Evolutionary conservation across 2,888 invertebrate genomes (phyloP).

Genomic region (Pteria penguin): DNA sequence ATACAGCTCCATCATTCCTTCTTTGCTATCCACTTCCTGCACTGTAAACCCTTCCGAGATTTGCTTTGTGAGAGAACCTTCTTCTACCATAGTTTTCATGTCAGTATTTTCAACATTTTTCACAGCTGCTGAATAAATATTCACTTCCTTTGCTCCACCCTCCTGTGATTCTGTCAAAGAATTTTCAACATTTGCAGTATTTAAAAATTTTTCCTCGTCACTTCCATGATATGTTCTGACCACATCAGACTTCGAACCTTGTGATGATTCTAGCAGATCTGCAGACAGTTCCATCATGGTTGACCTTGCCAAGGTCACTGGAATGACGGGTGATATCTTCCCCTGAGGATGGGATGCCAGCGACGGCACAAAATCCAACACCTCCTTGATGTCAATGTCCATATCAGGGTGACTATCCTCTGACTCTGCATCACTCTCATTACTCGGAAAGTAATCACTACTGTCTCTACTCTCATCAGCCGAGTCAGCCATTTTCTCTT

Average conservation of each 20-base stretch:
- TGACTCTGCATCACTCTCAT: slow-evolving; percentile 4
- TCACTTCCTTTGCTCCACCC: neutral
- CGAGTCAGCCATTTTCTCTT: slow-evolving; percentile 1
- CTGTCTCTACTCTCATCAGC: slow-evolving; percentile 4
- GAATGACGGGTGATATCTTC: neutral
- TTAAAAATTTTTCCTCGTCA: neutral
- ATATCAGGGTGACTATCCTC: neutral
- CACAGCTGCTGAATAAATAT: neutral
- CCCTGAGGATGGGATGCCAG: neutral
- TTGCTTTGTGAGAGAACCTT: slow-evolving; percentile 6
- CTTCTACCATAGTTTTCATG: neutral
- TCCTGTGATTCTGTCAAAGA: neutral
- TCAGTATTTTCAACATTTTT: neutral
- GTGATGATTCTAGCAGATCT: slow-evolving; percentile 12
- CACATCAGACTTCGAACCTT: neutral
- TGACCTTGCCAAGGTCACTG: neutral
- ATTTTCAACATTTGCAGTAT: neutral
- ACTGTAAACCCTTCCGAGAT: slow-evolving; percentile 3
- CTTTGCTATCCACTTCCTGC: slow-evolving; percentile 12
- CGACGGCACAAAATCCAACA: neutral
- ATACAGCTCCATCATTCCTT: neutral
- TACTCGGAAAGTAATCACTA: slow-evolving; percentile 24
- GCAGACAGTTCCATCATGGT: slow-evolving; percentile 31
- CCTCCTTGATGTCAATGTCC: slow-evolving; percentile 8
- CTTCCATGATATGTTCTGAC: neutral